Conservation (phyloP, 2,113 vertebrate species). For the Dunckerocampus dactyliophorus region DNA sequence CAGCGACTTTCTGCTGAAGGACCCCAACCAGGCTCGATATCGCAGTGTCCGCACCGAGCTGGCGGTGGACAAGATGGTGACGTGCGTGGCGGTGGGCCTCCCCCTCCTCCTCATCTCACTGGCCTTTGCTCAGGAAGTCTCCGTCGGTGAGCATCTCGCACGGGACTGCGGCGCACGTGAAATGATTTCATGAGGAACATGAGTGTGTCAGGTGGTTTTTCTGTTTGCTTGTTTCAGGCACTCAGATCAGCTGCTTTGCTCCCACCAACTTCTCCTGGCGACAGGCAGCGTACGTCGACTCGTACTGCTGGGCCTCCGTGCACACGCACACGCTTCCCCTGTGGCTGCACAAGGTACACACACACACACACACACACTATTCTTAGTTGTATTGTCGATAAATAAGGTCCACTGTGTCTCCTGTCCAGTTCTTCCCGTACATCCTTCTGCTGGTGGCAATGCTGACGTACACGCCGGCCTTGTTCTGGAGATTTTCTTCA, state of each 20-base stretch:
- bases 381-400: background rate
- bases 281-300: constrained; percentile 84
- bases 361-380: background rate
- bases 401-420: background rate
- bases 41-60: constrained; percentile 84
- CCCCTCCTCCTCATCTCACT: constrained; percentile 89
- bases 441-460: constrained; percentile 86
- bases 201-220: background rate
- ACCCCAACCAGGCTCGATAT: constrained; percentile 77
- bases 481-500: constrained; percentile 88
- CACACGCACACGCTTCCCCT: constrained; percentile 75
- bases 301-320: constrained; percentile 86
- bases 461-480: constrained; percentile 80
- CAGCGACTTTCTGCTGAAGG: constrained; percentile 88
- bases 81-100: constrained; percentile 83
- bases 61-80: constrained; percentile 87
- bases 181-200: background rate
- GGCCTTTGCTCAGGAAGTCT: constrained; percentile 90
- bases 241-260: constrained; percentile 89
- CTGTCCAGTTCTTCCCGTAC: constrained; percentile 88
- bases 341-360: constrained; percentile 83
- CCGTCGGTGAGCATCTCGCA: constrained; percentile 74
- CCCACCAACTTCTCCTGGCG: constrained; percentile 84
- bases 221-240: constrained; percentile 65
- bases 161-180: no score